A percentile compares a stretch with the other conserved stretches of the same genome.
Conservation (phyloP, 2,797 vertebrate species). For the Picus viridis region DNA sequence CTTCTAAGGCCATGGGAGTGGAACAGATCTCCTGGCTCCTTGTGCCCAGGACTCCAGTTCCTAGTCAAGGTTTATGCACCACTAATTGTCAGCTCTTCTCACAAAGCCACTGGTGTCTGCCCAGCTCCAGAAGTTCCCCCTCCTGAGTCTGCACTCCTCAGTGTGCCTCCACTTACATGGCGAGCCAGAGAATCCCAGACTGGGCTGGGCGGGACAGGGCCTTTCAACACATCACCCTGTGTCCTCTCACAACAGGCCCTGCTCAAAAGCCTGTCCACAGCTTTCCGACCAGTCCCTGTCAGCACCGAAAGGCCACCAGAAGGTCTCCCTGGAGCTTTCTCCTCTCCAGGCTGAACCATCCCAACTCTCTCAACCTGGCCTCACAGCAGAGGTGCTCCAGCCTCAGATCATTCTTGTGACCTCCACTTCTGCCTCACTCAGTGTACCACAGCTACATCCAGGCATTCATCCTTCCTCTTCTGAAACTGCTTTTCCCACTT, state of each 20-base stretch:
- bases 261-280: no score
- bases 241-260: no score
- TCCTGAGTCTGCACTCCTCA: neutral
- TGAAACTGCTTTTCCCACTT: slow-evolving; percentile 46
- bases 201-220: no score
- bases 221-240: no score
- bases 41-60: neutral
- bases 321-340: no score
- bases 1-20: slow-evolving; percentile 50
- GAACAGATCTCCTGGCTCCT: neutral
- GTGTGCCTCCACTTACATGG: neutral
- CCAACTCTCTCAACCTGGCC: no score
- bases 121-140: neutral
- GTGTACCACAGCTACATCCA: neutral
- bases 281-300: no score
- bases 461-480: neutral
- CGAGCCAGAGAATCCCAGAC: no score
- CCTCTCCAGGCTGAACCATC: no score
- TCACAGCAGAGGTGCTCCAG: no score
- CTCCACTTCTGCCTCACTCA: neutral
- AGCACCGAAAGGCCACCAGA: no score
- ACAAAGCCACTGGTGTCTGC: neutral
- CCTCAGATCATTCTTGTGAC: neutral
- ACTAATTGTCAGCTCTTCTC: neutral
- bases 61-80: neutral